These are phyloP conservation scores for Zapus hudsonius DNA, from an alignment of 2,113 vertebrate genomes.

Conservation along the genomic window DNA sequence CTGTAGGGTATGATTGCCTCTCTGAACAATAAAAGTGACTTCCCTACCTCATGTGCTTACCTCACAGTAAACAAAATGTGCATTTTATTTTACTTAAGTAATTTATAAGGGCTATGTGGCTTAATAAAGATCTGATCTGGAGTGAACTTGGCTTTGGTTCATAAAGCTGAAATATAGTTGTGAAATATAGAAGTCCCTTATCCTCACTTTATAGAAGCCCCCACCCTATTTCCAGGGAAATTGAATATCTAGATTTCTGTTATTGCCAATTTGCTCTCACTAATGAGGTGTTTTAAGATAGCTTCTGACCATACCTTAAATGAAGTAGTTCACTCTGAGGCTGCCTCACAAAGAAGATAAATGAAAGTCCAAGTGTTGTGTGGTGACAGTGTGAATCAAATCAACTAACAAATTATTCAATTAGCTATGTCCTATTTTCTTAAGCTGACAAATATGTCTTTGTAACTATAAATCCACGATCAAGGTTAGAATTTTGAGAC, in stretches of 20 bases:
- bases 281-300: background rate
- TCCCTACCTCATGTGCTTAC: background rate
- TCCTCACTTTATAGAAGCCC: background rate
- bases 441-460: background rate
- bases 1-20: background rate
- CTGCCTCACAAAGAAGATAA: background rate
- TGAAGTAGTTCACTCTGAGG: background rate
- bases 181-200: background rate
- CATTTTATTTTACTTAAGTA: conserved; percentile 49
- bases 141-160: background rate
- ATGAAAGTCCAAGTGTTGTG: background rate
- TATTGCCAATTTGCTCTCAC: background rate
- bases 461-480: background rate
- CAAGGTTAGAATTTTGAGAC: background rate
- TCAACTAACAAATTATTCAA: background rate
- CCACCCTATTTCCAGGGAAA: background rate
- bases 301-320: background rate
- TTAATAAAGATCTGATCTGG: background rate
- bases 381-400: background rate
- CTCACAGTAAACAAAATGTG: background rate
- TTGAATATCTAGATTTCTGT: background rate
- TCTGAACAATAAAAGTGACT: background rate
- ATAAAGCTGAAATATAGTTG: background rate
- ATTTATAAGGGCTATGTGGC: background rate
- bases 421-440: background rate